Evolutionary conservation across 2,797 vertebrate genomes (phyloP).

Genomic region (Orestias chungarensis): DNA sequence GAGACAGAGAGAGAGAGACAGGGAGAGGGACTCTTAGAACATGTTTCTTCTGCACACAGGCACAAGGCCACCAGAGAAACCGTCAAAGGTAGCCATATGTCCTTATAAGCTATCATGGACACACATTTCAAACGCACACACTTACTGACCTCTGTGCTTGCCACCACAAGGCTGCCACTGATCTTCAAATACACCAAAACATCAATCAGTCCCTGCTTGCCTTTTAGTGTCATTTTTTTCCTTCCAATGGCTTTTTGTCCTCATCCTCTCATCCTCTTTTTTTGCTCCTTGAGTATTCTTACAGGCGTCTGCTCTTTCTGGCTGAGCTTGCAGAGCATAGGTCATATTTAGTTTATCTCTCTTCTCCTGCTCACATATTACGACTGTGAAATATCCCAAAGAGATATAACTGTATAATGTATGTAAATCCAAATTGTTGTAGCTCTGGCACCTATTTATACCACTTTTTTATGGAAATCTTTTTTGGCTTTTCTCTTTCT

Average conservation of each 20-base stretch:
- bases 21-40: conserved; percentile 51
- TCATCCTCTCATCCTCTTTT: conserved; percentile 71
- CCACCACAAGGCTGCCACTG: conserved; percentile 86
- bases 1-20: conserved; percentile 51
- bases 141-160: conserved; percentile 84
- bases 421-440: conserved; percentile 83
- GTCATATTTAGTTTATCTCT: conserved; percentile 81
- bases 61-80: conserved; percentile 44
- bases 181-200: conserved; percentile 91
- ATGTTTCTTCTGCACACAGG: conserved; percentile 46
- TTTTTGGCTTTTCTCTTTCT: conserved; percentile 63
- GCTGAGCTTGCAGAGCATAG: conserved; percentile 76
- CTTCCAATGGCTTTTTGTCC: conserved; percentile 74
- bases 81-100: conserved; percentile 55
- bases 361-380: conserved; percentile 65
- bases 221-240: conserved; percentile 87
- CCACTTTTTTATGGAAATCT: conserved; percentile 78
- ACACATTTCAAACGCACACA: conserved; percentile 43
- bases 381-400: conserved; percentile 78
- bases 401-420: conserved; percentile 78
- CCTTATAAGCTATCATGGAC: conserved; percentile 49
- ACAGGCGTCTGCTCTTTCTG: conserved; percentile 75
- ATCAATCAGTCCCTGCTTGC: conserved; percentile 88
- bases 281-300: conserved; percentile 77
- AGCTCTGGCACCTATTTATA: conserved; percentile 80